Conservation (phyloP, 2,113 vertebrate genomes). For the Mionectes macconnelli region DNA sequence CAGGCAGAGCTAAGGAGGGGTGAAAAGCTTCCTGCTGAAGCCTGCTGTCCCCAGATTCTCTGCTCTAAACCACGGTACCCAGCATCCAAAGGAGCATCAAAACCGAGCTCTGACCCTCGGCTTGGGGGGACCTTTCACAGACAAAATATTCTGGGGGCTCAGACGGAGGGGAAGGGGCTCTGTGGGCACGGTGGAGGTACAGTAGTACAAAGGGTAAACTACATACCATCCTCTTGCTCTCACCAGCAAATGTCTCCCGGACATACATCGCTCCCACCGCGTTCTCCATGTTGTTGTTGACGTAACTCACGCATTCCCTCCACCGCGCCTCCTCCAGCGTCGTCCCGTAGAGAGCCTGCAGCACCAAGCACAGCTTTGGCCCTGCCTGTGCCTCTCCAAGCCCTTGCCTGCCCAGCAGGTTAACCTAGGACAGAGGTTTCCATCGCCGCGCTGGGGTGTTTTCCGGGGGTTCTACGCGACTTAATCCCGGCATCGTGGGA, state of each 20-base stretch:
- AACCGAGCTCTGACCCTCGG: neutral
- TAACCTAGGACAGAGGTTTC: neutral
- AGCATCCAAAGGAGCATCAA: neutral
- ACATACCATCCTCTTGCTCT: slow-evolving; percentile 92
- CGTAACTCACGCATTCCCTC: slow-evolving; percentile 92
- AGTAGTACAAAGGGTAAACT: slow-evolving; percentile 39
- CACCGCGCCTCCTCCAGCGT: slow-evolving; percentile 90
- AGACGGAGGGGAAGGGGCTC: neutral
- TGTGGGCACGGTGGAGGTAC: neutral
- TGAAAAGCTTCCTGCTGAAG: neutral
- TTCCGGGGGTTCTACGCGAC: accelerated
- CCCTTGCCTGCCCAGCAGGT: neutral
- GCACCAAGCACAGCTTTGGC: neutral
- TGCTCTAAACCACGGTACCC: neutral
- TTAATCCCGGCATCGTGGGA: too few species aligned
- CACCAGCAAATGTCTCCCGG: slow-evolving; percentile 85
- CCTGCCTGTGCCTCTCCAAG: neutral
- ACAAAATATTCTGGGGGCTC: neutral
- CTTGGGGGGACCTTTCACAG: neutral
- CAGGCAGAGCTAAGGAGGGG: neutral
- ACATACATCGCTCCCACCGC: slow-evolving; percentile 94
- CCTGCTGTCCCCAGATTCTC: neutral
- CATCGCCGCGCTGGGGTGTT: accelerated
- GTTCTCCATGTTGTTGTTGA: slow-evolving; percentile 95
- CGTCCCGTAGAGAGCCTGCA: slow-evolving; percentile 88